Base-by-base conservation (phyloP, 2,888 invertebrate species). In the Biston betularia region DNA sequence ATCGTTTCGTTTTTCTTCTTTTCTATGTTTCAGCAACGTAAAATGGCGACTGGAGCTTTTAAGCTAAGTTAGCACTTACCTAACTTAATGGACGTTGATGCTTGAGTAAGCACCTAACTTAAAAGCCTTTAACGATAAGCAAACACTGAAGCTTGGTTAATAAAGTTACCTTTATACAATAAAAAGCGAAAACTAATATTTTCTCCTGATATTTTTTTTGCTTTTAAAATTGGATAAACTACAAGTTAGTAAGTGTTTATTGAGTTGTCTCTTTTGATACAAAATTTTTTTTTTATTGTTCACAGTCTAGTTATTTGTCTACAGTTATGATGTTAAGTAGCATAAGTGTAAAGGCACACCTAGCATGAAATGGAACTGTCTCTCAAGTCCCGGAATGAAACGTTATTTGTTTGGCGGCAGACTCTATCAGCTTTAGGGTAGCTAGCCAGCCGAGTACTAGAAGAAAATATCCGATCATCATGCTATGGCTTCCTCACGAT, bases 71-170 rank as follows among this genome's bases (percentile, higher is more conserved):
- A 49, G 6, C 15, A 53, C 53, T 53, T 40, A 53, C 38, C 24
- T 59, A 33, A 58, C 48, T n/a, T 14, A 40, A 11, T n/a, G 34
- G 35, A 59, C 38, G 33, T 40, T 12, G 38, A 24, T 42, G 50
- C 1, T 53, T 53, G 38, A 54, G 54, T 53, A 61, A 61, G 54
- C 61, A 38, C 24, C 61, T 40, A 45, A 35, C 15, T 46, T 46
- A 33, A 46, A 54, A 53, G 54, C 53, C 35, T 61, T 53, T 61
- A 46, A 46, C 15, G 10, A 24, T 15, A 14, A 34, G 54, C 15
- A 9, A 60, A 40, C 40, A 53, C 14, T 53, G 5, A 35, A 15
- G 40, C 14, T 53, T 40, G 14, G 40, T 38, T 53, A 15, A 38
- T 52, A 52, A 34, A 34, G 12, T 53, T 10, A 53, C 15, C 40